Conservation (phyloP, 2,113 vertebrate species). For the Caloenas nicobarica region DNA sequence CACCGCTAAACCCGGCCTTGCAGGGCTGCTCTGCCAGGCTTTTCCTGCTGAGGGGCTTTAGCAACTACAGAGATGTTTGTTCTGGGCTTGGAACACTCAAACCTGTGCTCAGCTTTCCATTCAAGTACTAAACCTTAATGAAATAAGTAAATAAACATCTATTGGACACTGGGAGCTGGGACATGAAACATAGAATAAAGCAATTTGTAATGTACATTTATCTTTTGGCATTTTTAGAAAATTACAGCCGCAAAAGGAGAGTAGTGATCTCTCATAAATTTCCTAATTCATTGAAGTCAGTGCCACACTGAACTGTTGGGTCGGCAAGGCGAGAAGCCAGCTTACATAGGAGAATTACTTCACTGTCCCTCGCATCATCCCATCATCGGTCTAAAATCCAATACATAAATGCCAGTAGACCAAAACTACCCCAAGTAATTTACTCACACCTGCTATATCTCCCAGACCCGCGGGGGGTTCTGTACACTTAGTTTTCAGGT, state of each 20-base stretch:
- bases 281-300: neutral
- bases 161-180: neutral
- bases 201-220: fast-evolving
- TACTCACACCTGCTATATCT: fast-evolving
- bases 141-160: neutral
- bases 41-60: neutral
- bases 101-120: neutral
- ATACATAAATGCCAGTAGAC: neutral
- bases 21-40: neutral
- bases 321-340: neutral
- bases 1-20: neutral
- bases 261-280: neutral
- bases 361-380: neutral
- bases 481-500: neutral
- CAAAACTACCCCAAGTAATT: neutral
- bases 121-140: fast-evolving
- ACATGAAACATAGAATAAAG: fast-evolving
- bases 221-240: neutral
- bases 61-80: neutral
- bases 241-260: neutral
- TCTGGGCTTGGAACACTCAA: neutral
- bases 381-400: neutral
- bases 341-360: neutral
- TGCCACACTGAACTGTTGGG: neutral
- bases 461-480: fast-evolving